These are phyloP conservation scores for Plodia interpunctella DNA, from an alignment of 1,140 invertebrate genomes.

Conservation along the genomic window DNA sequence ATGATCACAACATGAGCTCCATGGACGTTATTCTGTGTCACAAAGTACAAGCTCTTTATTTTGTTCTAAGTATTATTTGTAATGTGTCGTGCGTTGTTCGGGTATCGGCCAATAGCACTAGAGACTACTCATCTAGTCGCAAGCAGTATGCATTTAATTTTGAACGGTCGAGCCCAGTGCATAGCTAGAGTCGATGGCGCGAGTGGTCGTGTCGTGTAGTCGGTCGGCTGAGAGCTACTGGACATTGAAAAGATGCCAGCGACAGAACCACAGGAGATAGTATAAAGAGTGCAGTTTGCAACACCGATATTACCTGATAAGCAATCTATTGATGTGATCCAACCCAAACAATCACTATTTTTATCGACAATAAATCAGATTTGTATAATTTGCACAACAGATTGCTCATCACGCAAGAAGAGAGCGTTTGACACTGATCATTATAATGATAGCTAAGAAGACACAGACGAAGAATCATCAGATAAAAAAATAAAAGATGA, in stretches of 20 bases:
- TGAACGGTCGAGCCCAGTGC: conserved; percentile 70
- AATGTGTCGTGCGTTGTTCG: conserved; percentile 69
- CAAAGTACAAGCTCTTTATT: conserved; percentile 76
- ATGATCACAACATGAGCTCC: conserved; percentile 59
- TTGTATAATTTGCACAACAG: conserved; percentile 11
- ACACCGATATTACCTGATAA: conserved; percentile 62
- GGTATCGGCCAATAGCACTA: conserved; percentile 73
- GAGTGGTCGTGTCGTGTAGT: conserved; percentile 58
- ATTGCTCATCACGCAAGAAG: conserved; percentile 48
- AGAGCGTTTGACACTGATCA: conserved; percentile 68
- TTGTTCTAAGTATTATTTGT: conserved; percentile 63
- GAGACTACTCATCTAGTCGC: conserved; percentile 73
- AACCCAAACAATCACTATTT: not conserved
- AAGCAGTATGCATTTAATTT: conserved; percentile 75
- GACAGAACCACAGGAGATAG: conserved; percentile 72
- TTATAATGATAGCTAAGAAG: conserved; percentile 66
- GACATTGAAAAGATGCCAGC: conserved; percentile 69
- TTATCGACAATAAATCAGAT: not conserved
- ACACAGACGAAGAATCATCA: conserved; percentile 57
- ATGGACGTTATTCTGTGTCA: conserved; percentile 70
- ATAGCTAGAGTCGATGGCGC: conserved; percentile 67
- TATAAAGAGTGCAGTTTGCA: conserved; percentile 77
- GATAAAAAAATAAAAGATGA: conserved; percentile 47
- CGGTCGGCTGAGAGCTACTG: conserved; percentile 62
- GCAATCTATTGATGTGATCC: conserved; percentile 32